Evolutionary conservation across 2,888 invertebrate genomes (phyloP), one percentile per base, ranked within the genome.

Genomic region (Cataglyphis albicans): DNA sequence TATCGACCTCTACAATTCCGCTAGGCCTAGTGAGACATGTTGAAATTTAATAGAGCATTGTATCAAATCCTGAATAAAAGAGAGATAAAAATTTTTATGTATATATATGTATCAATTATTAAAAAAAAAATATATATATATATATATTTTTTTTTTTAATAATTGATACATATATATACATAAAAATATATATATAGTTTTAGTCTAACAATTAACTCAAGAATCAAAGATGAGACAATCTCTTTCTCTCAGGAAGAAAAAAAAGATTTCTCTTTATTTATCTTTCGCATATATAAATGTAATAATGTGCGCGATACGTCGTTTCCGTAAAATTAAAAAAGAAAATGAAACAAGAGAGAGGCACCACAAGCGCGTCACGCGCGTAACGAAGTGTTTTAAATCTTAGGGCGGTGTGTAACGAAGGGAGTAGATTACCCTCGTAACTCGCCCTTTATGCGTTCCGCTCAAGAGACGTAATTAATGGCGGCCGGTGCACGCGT

Each of bases 381-480:
- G 55, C 59, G 74, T 65, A 55, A 81, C 84, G 68, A 85, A 74
- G 80, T 59, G 70, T 61, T 73, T 85, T 83, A 80, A 82, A 86
- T 81, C 81, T 86, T n/a, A 72, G 64, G 67, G 29, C 63, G 67
- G 21, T 38, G 38, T 52, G 52, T 81, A 81, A 81, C 81, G 81
- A 81, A 81, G 63, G 75, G 32, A 81, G 80, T 73, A 73, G 81
- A 86, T 83, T 86, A 83, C 44, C 29, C 65, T 57, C 74, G 74
- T 73, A 86, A 76, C 83, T 44, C 12, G 70, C 72, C 80, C 80
- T 86, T 84, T 80, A 72, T 65, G 82, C 81, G 74, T 84, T 74
- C 78, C 64, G 52, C 57, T 64, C 68, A 83, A 86, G 72, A 76
- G 76, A 68, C 3, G 15, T 81, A 86, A 86, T 83, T 86, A 86